Base-by-base conservation (phyloP, 2,797 vertebrate species). In the Rhinoraja longicauda region DNA sequence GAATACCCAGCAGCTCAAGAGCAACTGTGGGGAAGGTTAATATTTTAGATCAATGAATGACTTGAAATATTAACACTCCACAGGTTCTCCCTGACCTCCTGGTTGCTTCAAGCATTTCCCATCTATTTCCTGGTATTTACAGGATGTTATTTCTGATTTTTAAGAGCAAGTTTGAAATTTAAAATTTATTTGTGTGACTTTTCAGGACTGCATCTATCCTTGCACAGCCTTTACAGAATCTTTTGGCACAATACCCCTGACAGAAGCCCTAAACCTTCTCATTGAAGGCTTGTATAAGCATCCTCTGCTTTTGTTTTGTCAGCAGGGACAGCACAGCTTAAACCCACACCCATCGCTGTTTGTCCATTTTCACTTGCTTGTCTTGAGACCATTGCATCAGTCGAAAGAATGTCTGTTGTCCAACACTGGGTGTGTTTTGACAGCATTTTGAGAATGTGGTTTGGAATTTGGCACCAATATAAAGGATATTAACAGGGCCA, bases 351-450 rank as follows among this genome's bases (percentile, higher is more conserved):
- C 45, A 17, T 29, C 17, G 39, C 12, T 73, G 21, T 19, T 92
- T n/a, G 36, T 39, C 26, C 36, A 75, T 53, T 92, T 75, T 53
- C 90, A 75, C 67, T 70, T 24, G 70, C 6, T 73, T 45, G 67
- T 64, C 88, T 91, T 36, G 67, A 91, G 88, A 70, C 70, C 67
- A 73, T 8, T 53, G 26, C 24, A 21, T 19, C 24, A 72, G 32
- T 53, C 7, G 67, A 72, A 91, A 91, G 72, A 29, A 70, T 53
- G 70, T 5, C 90, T 92, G 90, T 92, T 92, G 90, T 92, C 90
- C 73, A 92, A 92, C 90, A 92, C 90, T 53, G 36, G 72, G 90
- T 73, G 90, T 92, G 64, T 92, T 92, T 92, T 92, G 90, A 92
- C 90, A 92, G 90, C 67, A 45, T 53, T 75, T 92, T 92, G 70